Conservation (phyloP, 2,888 invertebrate species). For the Rotaria macrura region DNA sequence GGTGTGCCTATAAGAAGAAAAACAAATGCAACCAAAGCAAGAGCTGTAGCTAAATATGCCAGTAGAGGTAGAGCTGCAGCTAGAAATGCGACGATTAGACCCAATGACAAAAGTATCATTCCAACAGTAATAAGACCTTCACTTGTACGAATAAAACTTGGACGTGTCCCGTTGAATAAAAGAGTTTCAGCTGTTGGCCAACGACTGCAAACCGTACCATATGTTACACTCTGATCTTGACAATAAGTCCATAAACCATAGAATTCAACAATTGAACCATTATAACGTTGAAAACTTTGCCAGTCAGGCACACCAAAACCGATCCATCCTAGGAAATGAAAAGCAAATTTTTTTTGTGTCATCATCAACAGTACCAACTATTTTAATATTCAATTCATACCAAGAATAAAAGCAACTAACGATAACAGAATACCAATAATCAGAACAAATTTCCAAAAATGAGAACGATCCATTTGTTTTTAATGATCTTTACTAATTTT, state of each 20-base stretch:
- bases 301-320: conserved; percentile 19
- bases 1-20: not conserved
- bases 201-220: not conserved
- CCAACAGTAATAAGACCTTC: conserved; percentile 2
- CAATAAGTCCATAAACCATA: conserved; percentile 16
- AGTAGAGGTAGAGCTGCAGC: not conserved
- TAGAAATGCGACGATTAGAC: not conserved
- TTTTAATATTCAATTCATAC: not conserved
- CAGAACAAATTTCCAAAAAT: not conserved
- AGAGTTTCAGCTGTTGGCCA: not conserved
- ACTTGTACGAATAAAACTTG: not conserved
- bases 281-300: not conserved
- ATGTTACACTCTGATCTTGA: not conserved
- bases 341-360: too few relatives aligned
- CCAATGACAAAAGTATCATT: not conserved
- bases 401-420: not conserved
- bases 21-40: not conserved
- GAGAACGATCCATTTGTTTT: not conserved
- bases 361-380: too few relatives aligned
- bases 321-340: not conserved
- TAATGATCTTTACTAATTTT: too few relatives aligned
- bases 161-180: not conserved
- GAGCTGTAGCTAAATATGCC: not conserved
- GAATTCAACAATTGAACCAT: not conserved
- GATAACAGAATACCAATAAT: not conserved